These are phyloP conservation scores for Trissolcus basalis DNA, from an alignment of 1,140 invertebrate species.

Conservation along the genomic window DNA sequence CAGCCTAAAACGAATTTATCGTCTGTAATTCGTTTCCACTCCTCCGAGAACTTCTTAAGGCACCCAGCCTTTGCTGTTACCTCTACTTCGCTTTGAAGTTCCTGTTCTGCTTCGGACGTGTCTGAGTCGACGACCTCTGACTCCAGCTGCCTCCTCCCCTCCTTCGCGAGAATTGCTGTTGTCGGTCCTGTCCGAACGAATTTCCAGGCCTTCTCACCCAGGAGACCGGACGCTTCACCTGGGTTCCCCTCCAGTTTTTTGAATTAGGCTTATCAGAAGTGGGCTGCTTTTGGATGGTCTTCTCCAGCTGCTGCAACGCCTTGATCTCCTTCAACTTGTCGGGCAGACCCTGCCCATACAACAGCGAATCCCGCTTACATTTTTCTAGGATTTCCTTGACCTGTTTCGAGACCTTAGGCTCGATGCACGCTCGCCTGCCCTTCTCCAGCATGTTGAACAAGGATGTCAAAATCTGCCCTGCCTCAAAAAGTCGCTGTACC, in stretches of 20 bases:
- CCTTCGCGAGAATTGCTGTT: neutral
- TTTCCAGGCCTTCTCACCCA: slow-evolving; percentile 10
- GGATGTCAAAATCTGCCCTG: slow-evolving; percentile 18
- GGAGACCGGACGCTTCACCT: slow-evolving; percentile 8
- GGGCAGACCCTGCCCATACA: slow-evolving; percentile 25
- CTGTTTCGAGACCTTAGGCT: slow-evolving; percentile 11
- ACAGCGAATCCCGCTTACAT: slow-evolving; percentile 4
- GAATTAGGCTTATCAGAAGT: no score
- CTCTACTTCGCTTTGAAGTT: neutral
- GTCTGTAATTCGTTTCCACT: neutral
- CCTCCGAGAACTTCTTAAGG: neutral
- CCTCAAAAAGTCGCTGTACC: slow-evolving; percentile 20
- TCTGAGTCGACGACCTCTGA: neutral
- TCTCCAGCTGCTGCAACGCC: no score
- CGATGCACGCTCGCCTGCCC: slow-evolving; percentile 24
- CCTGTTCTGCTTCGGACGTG: neutral
- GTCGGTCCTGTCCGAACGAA: slow-evolving; percentile 21
- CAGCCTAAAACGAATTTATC: neutral
- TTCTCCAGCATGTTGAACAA: slow-evolving; percentile 1
- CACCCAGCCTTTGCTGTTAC: neutral
- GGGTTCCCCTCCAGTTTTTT: slow-evolving; percentile 20
- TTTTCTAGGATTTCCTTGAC: slow-evolving; percentile 21
- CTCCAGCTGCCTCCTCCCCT: neutral
- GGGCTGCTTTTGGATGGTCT: no score
- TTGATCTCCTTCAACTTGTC: slow-evolving; percentile 20